Base-by-base conservation (phyloP, 2,113 vertebrate species). In the Panurus biarmicus region DNA sequence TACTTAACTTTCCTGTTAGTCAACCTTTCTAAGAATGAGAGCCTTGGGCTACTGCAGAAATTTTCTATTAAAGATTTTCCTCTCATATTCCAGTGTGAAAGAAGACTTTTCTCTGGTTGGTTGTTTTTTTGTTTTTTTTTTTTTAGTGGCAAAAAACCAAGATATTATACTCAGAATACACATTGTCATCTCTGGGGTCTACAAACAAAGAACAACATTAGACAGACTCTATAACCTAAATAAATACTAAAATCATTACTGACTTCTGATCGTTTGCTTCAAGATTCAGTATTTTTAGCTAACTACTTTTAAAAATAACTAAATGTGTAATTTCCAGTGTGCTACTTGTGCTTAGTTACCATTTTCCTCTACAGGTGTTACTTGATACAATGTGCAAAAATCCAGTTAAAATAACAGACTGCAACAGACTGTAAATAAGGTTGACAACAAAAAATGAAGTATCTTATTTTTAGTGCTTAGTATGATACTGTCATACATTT, bases 391-490 rank as follows among this genome's bases (percentile, higher is more conserved):
- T 64, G 58, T 94, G 95, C 96, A 97, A 90, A 96, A 91, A 92
- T 96, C 96, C 95, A 93, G 94, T 96, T 98, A 96, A 96, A 96
- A 90, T 70, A 93, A 96, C 58, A 75, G 91, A 92, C 80, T 88
- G 87, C 77, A 93, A 66, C 95, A 88, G 96, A 96, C 80, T 97
- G 97, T 97, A 98, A 98, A 98, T 97, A 96, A 97, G 94, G 90
- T 53, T 94, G 89, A 97, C 91, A 92, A 94, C 77, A 90, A 84
- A 95, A 97, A 97, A 78, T 75, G 78, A 96, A 96, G 20, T 85
- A 71, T 84, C 93, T 93, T 96, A 94, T 78, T 95, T 83, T 86
- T 95, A 96, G 93, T 97, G 91, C 95, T 95, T 97, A 97, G 80
- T 89, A 87, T 94, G 96, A 85, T 96, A 95, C 89, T 95, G 66